Evolutionary conservation across 2,113 vertebrate genomes (phyloP), one percentile per base, ranked within the genome.

Genomic region (Delphinapterus leucas): DNA sequence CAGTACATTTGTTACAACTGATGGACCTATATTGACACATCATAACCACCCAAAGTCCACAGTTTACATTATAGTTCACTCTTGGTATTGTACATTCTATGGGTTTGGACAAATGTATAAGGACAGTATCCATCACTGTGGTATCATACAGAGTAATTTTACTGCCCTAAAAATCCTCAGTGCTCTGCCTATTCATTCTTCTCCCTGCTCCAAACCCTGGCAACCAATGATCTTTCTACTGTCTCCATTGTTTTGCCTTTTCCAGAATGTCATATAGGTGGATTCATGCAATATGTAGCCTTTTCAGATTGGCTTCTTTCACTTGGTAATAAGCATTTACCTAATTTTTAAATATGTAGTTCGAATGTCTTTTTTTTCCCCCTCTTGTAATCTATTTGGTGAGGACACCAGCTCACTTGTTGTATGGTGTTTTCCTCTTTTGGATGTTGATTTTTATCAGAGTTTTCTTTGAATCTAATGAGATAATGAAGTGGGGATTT

Each of bases 401-500:
- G 47, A 96, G 92, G 86, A 90, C 18, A 87, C 4, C 26, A 88
- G 81, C 84, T 80, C 38, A 58, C 41, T 93, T 93, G 38, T 70
- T 73, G 17, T 92, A 33, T 76, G 25, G 28, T 74, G 18, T 73
- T 93, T 95, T 88, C 38, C 20, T 81, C 53, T 84, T 25, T 26
- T 41, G 49, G 77, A 17, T 76, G 25, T 67, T 84, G 44, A 85
- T 85, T 68, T 96, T 94, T 65, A 47, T 73, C 65, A 74, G 81
- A 44, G 58, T 85, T 94, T 87, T 88, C 92, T 96, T 88, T 89
- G 84, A 88, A 67, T 80, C 63, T 84, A 85, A 93, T 71, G 80
- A 90, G 38, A 92, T 93, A 33, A 76, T 86, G 68, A 49, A 55
- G n/a, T 93, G 18, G 28, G 38, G 60, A 23, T 44, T 67, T 55